Conservation (phyloP, 2,797 vertebrate species). For the Antennarius maculatus region DNA sequence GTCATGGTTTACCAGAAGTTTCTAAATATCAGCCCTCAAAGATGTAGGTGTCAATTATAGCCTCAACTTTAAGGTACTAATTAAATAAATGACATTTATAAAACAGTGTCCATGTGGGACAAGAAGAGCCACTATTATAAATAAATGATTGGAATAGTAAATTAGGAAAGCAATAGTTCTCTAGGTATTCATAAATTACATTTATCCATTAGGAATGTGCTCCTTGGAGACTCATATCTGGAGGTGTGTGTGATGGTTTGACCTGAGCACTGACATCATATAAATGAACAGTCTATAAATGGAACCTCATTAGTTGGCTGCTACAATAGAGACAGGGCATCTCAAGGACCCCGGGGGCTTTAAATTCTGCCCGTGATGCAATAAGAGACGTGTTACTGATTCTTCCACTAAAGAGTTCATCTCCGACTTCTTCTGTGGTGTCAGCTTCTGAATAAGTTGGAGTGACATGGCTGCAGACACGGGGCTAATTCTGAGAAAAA, state of each 20-base stretch:
- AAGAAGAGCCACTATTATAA: constrained; percentile 47
- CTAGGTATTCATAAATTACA: constrained; percentile 58
- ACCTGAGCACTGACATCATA: constrained; percentile 74
- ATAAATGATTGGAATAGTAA: constrained; percentile 41
- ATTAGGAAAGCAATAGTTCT: constrained; percentile 44
- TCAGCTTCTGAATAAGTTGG: neutral
- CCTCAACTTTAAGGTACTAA: constrained; percentile 14
- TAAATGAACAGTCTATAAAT: constrained; percentile 78
- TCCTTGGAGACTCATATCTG: constrained; percentile 40
- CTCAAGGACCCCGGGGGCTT: constrained; percentile 54
- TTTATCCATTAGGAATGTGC: constrained; percentile 51
- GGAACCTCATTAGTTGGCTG: constrained; percentile 76
- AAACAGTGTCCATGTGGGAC: constrained; percentile 46
- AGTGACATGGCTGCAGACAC: neutral
- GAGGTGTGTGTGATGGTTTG: constrained; percentile 49
- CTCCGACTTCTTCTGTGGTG: constrained; percentile 8
- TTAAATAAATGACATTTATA: constrained; percentile 21
- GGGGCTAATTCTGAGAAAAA: neutral
- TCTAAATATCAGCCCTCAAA: constrained; percentile 1
- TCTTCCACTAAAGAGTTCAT: constrained; percentile 28
- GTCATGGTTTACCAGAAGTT: neutral
- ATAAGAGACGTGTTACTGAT: constrained; percentile 26
- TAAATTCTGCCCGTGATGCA: constrained; percentile 57
- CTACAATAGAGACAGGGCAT: constrained; percentile 68
- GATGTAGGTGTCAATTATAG: constrained; percentile 4